Base-by-base conservation (phyloP, 2,113 vertebrate species). In the Phalacrocorax carbo region DNA sequence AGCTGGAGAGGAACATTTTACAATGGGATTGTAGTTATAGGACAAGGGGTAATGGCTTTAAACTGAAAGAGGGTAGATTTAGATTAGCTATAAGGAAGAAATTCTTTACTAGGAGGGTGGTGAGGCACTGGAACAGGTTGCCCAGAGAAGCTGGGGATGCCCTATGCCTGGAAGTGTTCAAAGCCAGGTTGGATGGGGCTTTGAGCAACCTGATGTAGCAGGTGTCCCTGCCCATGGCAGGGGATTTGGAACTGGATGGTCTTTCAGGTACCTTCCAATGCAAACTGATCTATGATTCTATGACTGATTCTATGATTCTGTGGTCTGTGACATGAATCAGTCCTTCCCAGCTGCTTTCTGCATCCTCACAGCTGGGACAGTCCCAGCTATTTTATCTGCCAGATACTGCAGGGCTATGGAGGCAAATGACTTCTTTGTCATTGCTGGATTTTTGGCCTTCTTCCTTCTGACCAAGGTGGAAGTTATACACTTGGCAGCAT, bases 361-460 rank as follows among this genome's bases (percentile, higher is more conserved):
- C 34, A 38, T 70, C 66, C 42, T 82, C 64, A 57, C 66, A 80
- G 49, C 54, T 87, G 89, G 70, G 78, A 70, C 51, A 80, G 51
- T 49, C 57, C 40, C 91, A 92, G 55, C 8, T 72, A 14, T 46
- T 91, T 85, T 57, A 58, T 62, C 54, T 82, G 34, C 46, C 88
- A 92, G 71, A 82, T 46, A 61, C 29, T 72, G 40, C 17, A 40
- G 69, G 66, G 14, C n/a, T 92, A 10, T 42, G 40, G 81, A 54
- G 54, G 25, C 42, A 46, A 80, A 55, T 32, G 66, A 87, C 73
- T 90, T 76, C 70, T 89, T 85, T 91, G 91, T 82, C 83, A 66
- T 87, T 94, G 84, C 57, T 87, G 58, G 62, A 76, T 89, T 88
- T 95, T 91, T 89, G 49, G 62, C 90, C 46, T 54, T 72, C 58